phyloP scores from a whole-genome alignment of 2,888 invertebrate species.

The Chouioia cunea region DNA sequence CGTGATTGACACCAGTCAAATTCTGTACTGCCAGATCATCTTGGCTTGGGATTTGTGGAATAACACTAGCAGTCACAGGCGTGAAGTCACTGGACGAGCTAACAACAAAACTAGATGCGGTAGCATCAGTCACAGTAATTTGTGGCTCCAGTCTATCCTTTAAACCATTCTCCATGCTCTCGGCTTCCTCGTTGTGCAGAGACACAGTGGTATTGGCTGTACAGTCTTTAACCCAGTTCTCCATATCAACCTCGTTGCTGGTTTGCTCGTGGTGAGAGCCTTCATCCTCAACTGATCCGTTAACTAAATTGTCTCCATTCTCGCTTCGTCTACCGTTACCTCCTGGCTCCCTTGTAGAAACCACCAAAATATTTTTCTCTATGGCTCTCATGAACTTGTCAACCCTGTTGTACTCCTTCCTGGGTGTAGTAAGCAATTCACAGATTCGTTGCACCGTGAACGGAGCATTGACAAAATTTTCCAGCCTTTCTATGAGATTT shows the following conservation, averaged over 20 bases:
- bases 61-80: background rate
- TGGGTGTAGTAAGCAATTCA: slow-evolving; percentile 90
- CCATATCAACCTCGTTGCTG: slow-evolving; percentile 63
- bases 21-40: slow-evolving; percentile 34
- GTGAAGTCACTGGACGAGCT: slow-evolving; percentile 55
- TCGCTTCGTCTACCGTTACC: slow-evolving; percentile 62
- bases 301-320: slow-evolving; percentile 66
- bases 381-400: slow-evolving; percentile 98
- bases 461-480: slow-evolving; percentile 89
- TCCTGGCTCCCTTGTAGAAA: slow-evolving; percentile 73
- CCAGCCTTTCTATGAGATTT: slow-evolving; percentile 83
- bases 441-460: slow-evolving; percentile 97
- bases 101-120: slow-evolving; percentile 53
- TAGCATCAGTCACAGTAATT: slow-evolving; percentile 74
- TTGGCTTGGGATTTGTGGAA: slow-evolving; percentile 23
- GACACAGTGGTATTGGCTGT: slow-evolving; percentile 54
- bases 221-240: slow-evolving; percentile 65
- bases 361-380: slow-evolving; percentile 94
- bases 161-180: slow-evolving; percentile 52
- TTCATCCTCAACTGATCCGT: slow-evolving; percentile 64
- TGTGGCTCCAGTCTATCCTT: slow-evolving; percentile 68
- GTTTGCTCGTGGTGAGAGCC: slow-evolving; percentile 51
- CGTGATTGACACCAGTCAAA: slow-evolving; percentile 30
- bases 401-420: slow-evolving; percentile 93
- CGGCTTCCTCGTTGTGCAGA: slow-evolving; percentile 51